Percentiles rank a stretch among this genome's conserved stretches.
These are phyloP conservation scores for Bombus waltoni DNA, from an alignment of 1,140 invertebrate genomes.

Conservation along the genomic window DNA sequence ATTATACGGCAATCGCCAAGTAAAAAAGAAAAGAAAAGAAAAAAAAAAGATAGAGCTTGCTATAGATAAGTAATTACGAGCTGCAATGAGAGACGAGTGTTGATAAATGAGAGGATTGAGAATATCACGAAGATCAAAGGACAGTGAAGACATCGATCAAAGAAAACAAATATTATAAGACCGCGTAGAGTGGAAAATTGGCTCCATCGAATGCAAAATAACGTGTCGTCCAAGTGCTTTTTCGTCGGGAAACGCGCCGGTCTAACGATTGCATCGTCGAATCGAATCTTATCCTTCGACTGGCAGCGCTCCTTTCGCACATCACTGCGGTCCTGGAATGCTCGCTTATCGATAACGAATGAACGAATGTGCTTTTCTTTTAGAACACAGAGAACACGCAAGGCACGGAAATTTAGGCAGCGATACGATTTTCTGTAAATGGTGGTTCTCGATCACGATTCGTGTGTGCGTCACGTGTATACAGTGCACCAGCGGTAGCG, in stretches of 20 bases:
- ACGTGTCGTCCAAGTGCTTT: conserved; percentile 55
- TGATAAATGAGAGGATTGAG: conserved; percentile 13
- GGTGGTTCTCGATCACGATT: not conserved
- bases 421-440: not conserved
- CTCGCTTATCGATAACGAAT: conserved; percentile 40
- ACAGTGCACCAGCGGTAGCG: not conserved
- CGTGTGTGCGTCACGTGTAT: not conserved
- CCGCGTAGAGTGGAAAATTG: not conserved
- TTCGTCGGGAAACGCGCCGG: conserved; percentile 31
- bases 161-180: too few relatives aligned
- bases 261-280: conserved; percentile 13
- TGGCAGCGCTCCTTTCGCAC: not conserved
- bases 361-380: conserved; percentile 36
- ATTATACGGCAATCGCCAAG: not conserved
- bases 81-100: not conserved
- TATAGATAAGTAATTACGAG: not conserved
- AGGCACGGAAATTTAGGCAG: conserved; percentile 6
- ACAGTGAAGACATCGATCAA: conserved; percentile 14
- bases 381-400: conserved; percentile 4
- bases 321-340: conserved; percentile 53
- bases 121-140: not conserved
- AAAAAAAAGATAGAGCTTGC: not conserved
- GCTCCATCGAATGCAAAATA: not conserved
- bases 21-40: not conserved
- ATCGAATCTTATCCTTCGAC: conserved; percentile 20